phyloP scores from a whole-genome alignment of 53 echinoderm and acorn worm species.

The Crossaster papposus region DNA sequence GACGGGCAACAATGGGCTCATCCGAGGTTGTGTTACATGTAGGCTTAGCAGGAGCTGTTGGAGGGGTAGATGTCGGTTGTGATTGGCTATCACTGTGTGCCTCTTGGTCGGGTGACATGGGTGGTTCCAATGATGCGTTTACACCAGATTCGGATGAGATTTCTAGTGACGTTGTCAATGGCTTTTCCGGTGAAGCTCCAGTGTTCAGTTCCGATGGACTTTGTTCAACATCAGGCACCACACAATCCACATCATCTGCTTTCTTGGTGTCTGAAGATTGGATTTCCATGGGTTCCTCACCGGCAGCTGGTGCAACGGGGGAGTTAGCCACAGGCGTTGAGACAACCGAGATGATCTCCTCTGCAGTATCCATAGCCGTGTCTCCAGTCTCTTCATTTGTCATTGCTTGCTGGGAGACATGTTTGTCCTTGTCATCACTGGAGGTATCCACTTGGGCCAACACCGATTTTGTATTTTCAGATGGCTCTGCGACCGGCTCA shows the following conservation, averaged over 20 bases:
- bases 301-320: conserved; percentile 8
- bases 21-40: conserved; percentile 38
- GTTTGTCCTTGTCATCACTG: neutral
- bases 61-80: neutral
- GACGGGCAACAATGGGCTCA: conserved; percentile 23
- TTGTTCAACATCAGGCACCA: neutral
- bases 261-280: conserved; percentile 10
- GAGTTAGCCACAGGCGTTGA: conserved; percentile 69
- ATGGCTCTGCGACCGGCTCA: neutral
- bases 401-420: neutral
- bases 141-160: conserved; percentile 15
- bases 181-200: neutral
- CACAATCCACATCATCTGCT: neutral
- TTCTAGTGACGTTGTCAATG: neutral
- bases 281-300: conserved; percentile 56
- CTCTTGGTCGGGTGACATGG: neutral
- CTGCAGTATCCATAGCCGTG: conserved; percentile 37
- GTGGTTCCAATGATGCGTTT: neutral
- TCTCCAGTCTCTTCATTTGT: conserved; percentile 18
- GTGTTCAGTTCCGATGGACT: neutral
- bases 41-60: conserved; percentile 17
- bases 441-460: conserved; percentile 7
- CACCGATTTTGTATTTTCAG: neutral
- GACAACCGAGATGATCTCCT: conserved; percentile 72
- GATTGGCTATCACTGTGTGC: conserved; percentile 11